phyloP scores from a whole-genome alignment of 2,888 invertebrate species.

The Cataglyphis livida region DNA sequence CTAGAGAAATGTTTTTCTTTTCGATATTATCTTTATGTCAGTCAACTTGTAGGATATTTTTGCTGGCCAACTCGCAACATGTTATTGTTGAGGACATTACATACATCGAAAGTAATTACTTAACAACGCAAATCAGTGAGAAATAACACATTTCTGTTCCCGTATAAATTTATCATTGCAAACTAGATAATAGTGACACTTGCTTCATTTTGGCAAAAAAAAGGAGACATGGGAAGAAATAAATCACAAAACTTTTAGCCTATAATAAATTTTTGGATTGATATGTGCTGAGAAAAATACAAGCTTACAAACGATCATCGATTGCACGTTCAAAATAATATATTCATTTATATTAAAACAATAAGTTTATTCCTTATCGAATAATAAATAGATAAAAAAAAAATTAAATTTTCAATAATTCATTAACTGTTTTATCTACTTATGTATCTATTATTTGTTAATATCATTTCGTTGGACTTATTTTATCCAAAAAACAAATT shows the following conservation, averaged over 20 bases:
- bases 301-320: background rate
- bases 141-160: background rate
- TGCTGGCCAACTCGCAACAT: background rate
- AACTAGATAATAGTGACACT: background rate
- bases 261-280: background rate
- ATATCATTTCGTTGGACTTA: background rate
- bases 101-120: constrained; percentile 6
- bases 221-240: background rate
- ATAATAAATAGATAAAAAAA: background rate
- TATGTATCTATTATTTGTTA: background rate
- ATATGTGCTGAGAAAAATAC: background rate
- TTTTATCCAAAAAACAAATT: background rate
- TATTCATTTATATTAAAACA: background rate
- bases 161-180: constrained; percentile 24
- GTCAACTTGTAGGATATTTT: background rate
- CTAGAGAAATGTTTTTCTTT: background rate
- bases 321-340: background rate
- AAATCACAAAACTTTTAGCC: background rate
- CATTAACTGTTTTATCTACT: background rate
- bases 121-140: background rate
- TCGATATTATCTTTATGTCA: background rate
- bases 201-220: background rate
- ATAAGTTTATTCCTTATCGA: background rate
- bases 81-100: background rate
- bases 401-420: constrained; percentile 1